A percentile compares a stretch with the other conserved stretches of the same genome.
Evolutionary conservation across 1,140 invertebrate genomes (phyloP).

Genomic region (Neodiprion fabricii): DNA sequence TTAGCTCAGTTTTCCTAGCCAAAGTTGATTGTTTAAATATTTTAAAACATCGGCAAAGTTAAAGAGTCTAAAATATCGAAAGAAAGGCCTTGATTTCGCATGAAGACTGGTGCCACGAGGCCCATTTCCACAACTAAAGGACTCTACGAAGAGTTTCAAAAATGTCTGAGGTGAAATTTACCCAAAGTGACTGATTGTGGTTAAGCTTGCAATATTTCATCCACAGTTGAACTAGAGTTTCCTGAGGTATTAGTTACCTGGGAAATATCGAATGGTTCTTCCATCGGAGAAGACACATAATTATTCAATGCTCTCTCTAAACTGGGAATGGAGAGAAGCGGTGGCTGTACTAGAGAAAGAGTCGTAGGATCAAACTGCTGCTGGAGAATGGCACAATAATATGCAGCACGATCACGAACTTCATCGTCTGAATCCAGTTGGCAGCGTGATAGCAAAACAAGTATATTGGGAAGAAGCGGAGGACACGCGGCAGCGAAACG

Average conservation of each 20-base stretch:
- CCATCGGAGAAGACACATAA: slow-evolving; percentile 78
- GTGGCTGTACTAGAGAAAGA: slow-evolving; percentile 51
- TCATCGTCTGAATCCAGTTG: slow-evolving; percentile 98
- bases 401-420: slow-evolving; percentile 97
- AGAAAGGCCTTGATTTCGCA: neutral
- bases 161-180: too few species aligned
- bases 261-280: slow-evolving; percentile 86
- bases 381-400: slow-evolving; percentile 88
- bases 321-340: slow-evolving; percentile 80
- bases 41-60: slow-evolving; percentile 10
- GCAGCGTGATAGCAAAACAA: slow-evolving; percentile 83
- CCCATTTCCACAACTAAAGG: too few species aligned
- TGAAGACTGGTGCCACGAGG: too few species aligned
- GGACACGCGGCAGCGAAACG: slow-evolving; percentile 97
- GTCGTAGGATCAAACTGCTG: slow-evolving; percentile 64
- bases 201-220: neutral
- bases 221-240: too few species aligned
- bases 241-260: slow-evolving; percentile 32
- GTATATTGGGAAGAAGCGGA: slow-evolving; percentile 87
- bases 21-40: neutral
- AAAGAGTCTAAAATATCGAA: neutral
- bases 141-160: too few species aligned
- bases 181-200: neutral
- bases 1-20: too few species aligned
- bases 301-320: slow-evolving; percentile 86